Conservation (phyloP, 1,140 invertebrate species). For the Drosophila athabasca region DNA sequence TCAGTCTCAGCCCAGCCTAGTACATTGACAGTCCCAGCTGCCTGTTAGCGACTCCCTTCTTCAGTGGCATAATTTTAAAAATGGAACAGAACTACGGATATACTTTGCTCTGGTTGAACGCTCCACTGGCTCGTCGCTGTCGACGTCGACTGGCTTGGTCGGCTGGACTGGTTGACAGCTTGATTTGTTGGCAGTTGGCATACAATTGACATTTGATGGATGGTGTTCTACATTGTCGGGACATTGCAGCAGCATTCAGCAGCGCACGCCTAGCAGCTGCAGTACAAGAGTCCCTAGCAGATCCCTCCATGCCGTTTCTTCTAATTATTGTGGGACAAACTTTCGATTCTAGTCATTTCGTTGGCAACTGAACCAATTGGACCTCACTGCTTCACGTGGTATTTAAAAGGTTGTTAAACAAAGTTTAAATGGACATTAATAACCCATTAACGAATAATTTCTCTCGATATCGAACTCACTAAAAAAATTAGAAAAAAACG, state of each 20-base stretch:
- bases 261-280: constrained; percentile 33
- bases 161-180: constrained; percentile 66
- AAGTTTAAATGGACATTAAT: not conserved
- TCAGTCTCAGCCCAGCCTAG: constrained; percentile 19
- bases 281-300: constrained; percentile 9
- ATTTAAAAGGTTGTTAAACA: no score
- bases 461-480: no score
- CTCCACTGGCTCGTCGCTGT: constrained; percentile 46
- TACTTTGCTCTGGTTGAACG: constrained; percentile 71
- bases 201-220: constrained; percentile 81
- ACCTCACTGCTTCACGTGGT: not conserved
- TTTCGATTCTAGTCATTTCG: constrained; percentile 8
- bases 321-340: constrained; percentile 47
- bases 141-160: constrained; percentile 48
- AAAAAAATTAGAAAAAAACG: no score
- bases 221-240: constrained; percentile 79
- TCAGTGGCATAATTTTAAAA: constrained; percentile 80
- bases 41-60: constrained; percentile 37
- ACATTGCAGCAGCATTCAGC: constrained; percentile 59
- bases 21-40: constrained; percentile 12
- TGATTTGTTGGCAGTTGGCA: constrained; percentile 81
- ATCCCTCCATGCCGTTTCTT: constrained; percentile 29
- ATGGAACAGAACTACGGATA: constrained; percentile 73
- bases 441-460: no score
- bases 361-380: not conserved